A percentile compares a stretch with the other conserved stretches of the same genome.
phyloP scores from a whole-genome alignment of 1,140 invertebrate genomes.

The Epicauta chinensis region DNA sequence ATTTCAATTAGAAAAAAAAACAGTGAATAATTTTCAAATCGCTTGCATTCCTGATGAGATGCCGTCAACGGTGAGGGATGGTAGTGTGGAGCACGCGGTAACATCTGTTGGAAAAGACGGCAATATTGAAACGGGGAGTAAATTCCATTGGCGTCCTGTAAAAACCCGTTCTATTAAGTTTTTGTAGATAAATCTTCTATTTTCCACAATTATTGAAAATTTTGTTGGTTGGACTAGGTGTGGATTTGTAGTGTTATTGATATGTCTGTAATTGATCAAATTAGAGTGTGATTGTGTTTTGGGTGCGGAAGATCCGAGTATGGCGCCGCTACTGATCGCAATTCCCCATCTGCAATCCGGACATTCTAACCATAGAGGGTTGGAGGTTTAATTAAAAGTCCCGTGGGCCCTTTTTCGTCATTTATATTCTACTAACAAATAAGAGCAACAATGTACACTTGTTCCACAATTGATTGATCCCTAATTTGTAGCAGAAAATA shows the following conservation, averaged over 20 bases:
- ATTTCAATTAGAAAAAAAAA: conserved; percentile 34
- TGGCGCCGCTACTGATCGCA: neutral
- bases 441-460: conserved; percentile 24
- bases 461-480: conserved; percentile 4
- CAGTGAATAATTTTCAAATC: conserved; percentile 37
- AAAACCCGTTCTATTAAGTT: too few species aligned
- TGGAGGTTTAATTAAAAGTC: conserved; percentile 40
- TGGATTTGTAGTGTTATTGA: too few species aligned
- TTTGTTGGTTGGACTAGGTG: too few species aligned
- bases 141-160: conserved; percentile 6
- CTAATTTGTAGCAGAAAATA: too few species aligned
- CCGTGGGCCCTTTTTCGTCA: conserved; percentile 35
- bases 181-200: too few species aligned
- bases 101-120: conserved; percentile 31
- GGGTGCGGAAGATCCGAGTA: too few species aligned
- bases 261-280: too few species aligned
- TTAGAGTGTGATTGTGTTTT: too few species aligned
- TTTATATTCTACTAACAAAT: conserved; percentile 23
- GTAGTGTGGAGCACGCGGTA: conserved; percentile 18
- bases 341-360: conserved; percentile 9
- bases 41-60: conserved; percentile 23
- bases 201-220: neutral
- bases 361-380: conserved; percentile 28
- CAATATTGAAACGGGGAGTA: conserved; percentile 15
- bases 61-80: conserved; percentile 20